These are phyloP conservation scores for Eupithecia subfuscata DNA, from an alignment of 2,888 invertebrate genomes.

Conservation along the genomic window DNA sequence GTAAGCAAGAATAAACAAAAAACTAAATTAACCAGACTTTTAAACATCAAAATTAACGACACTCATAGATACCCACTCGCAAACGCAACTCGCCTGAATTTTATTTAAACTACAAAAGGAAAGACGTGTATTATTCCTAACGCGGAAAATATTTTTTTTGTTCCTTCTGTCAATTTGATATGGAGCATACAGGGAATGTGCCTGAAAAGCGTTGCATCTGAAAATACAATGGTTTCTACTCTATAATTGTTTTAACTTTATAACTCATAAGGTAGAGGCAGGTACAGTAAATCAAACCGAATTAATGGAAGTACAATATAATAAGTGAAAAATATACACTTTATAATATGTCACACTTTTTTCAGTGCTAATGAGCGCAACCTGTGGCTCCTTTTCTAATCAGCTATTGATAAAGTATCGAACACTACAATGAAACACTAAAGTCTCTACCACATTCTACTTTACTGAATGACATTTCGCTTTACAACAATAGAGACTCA, in stretches of 20 bases:
- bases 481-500: constrained; percentile 37
- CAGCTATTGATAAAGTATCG: constrained; percentile 10
- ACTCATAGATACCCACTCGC: background rate
- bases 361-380: constrained; percentile 16
- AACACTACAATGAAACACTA: constrained; percentile 41
- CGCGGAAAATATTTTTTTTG: background rate
- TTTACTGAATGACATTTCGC: constrained; percentile 28
- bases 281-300: background rate
- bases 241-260: background rate
- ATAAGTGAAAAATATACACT: background rate
- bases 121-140: background rate
- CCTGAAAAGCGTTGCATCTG: background rate
- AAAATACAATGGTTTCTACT: background rate
- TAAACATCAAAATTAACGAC: constrained; percentile 11
- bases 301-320: background rate
- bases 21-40: background rate
- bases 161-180: background rate
- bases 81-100: background rate
- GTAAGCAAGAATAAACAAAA: background rate
- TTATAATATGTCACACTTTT: background rate
- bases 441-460: constrained; percentile 37
- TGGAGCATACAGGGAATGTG: constrained; percentile 4
- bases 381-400: constrained; percentile 15
- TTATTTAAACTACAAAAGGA: background rate
- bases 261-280: background rate